Percentiles rank a stretch among this genome's conserved stretches.
Evolutionary conservation across 1,140 invertebrate genomes (phyloP).

Genomic region (Dendrolimus kikuchii): DNA sequence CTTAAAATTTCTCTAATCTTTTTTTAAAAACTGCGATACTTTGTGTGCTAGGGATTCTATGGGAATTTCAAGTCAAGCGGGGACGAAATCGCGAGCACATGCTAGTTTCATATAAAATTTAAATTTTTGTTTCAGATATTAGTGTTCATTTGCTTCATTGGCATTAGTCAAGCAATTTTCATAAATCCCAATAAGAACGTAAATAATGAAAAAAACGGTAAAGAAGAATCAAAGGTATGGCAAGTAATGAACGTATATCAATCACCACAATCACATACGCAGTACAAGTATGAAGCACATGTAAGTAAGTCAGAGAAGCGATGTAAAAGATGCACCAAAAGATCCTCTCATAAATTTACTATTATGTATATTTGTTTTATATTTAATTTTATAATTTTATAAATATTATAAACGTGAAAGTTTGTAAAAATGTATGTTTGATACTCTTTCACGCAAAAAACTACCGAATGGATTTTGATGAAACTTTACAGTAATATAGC

Average conservation of each 20-base stretch:
- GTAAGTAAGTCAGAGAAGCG: slow-evolving; percentile 29
- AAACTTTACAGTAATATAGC: no score
- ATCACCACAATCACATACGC: slow-evolving; percentile 12
- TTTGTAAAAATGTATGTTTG: no score
- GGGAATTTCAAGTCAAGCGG: no score
- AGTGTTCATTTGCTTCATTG: slow-evolving; percentile 32
- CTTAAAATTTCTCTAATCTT: no score
- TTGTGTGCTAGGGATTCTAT: no score
- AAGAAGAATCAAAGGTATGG: slow-evolving; percentile 20
- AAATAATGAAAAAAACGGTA: neutral
- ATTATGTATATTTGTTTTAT: no score
- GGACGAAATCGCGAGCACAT: neutral
- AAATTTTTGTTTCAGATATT: slow-evolving; percentile 33
- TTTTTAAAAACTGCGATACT: no score
- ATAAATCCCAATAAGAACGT: slow-evolving; percentile 21
- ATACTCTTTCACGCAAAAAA: no score
- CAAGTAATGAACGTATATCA: slow-evolving; percentile 41
- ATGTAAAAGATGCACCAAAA: neutral
- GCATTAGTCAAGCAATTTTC: slow-evolving; percentile 31
- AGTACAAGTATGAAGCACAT: slow-evolving; percentile 33
- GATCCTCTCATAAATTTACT: no score
- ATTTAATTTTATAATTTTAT: no score
- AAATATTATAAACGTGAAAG: no score
- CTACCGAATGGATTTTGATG: no score
- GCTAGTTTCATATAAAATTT: neutral